Base-by-base conservation (phyloP, 2,113 vertebrate species). In the Recurvirostra avosetta region DNA sequence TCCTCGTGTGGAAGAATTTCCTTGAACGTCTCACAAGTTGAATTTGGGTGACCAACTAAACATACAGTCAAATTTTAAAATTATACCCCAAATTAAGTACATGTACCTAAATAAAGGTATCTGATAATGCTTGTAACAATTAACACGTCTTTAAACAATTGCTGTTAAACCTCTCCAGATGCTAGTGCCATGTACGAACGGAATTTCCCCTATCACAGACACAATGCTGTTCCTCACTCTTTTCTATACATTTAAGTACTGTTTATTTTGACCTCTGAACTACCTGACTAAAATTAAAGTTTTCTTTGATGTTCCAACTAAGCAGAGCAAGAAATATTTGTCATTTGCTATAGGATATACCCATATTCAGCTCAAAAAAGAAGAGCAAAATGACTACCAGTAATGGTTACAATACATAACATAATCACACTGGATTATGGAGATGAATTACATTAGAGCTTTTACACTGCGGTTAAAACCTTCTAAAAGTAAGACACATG, bases 91-190 rank as follows among this genome's bases (percentile, higher is more conserved):
- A 59, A 53, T 17, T 13, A 45, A 87, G 14, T 7, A 3, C 5
- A 13, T 0, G 7, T 27, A 16, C 40, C 32, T 47, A 49, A 72
- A 73, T 21, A 27, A 62, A 9, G 0, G 0, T 3, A 15, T 23
- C 88, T 63, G 56, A 6, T 4, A 20, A 18, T 4, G 49, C 22
- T n/a, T 12, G 2, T 5, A 32, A 30, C 21, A n/a, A 22, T 9
- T 26, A 19, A 8, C 12, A 1, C 0, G 14, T 6, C 53, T 32
- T 43, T 38, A 59, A 89, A 14, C 18, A 26, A 45, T 3, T 11
- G 29, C 55, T 70, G 14, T n/a, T 21, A 22, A 40, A 23, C 72
- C 59, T n/a, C 23, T 3, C 0, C 16, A 20, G n/a, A 32, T 49
- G 23, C 27, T 1, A 8, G 38, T 14, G 34, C 26, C 20, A 3